These are phyloP conservation scores for Petrocephalus microphthalmus DNA, from an alignment of 2,113 vertebrate species.

Conservation along the genomic window DNA sequence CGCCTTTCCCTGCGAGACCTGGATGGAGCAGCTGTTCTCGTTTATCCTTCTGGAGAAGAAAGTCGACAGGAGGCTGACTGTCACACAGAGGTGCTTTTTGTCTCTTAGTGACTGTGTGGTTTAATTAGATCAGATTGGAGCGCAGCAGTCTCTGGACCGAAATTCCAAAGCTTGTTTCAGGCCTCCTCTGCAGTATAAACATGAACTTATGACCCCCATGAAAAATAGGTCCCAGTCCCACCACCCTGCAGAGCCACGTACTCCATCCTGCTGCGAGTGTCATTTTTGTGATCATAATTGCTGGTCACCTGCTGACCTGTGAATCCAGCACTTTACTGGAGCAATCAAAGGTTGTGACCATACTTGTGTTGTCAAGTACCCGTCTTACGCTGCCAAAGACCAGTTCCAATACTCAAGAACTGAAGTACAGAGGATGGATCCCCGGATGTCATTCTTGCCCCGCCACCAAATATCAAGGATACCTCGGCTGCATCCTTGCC, in stretches of 20 bases:
- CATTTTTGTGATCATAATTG: not conserved
- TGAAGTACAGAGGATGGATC: too few species aligned
- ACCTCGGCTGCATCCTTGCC: too few species aligned
- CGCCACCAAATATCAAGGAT: too few species aligned
- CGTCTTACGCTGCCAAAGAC: too few species aligned
- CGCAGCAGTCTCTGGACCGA: not conserved
- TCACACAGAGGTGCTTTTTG: not conserved
- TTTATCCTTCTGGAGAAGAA: not conserved
- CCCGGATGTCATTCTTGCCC: too few species aligned
- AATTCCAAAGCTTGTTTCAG: not conserved
- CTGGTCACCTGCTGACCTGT: not conserved
- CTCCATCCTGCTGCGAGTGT: not conserved
- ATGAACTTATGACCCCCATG: not conserved
- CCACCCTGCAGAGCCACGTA: not conserved
- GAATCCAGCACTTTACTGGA: not conserved
- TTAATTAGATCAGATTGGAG: not conserved
- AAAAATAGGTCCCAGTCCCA: not conserved
- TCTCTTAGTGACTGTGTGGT: not conserved
- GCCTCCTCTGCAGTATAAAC: not conserved
- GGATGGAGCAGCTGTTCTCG: not conserved
- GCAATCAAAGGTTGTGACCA: too few species aligned
- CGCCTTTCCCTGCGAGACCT: not conserved
- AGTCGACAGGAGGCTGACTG: not conserved
- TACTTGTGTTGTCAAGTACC: too few species aligned
- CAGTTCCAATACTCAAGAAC: too few species aligned